These are phyloP conservation scores for Ceyx margarethae DNA, from an alignment of 2,113 vertebrate species.

Conservation along the genomic window DNA sequence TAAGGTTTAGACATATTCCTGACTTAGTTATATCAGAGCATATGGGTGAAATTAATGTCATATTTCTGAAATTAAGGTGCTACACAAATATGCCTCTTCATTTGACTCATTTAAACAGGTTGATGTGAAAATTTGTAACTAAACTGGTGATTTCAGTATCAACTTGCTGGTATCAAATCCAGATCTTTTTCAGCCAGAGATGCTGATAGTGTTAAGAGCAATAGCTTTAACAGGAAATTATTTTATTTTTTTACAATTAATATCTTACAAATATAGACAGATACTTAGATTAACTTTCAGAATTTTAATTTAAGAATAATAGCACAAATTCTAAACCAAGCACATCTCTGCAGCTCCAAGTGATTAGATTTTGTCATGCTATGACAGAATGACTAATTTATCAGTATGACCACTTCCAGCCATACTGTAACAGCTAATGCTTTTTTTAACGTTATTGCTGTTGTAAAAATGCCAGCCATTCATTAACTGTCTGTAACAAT, in stretches of 20 bases:
- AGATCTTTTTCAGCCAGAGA: neutral
- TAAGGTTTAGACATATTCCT: neutral
- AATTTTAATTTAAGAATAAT: neutral
- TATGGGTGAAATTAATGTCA: neutral
- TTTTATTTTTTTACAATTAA: neutral
- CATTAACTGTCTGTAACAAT: slow-evolving; percentile 46
- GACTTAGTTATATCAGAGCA: neutral
- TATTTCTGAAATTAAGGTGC: neutral
- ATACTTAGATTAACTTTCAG: neutral
- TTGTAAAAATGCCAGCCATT: slow-evolving; percentile 52
- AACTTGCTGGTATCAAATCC: neutral
- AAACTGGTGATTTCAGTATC: neutral
- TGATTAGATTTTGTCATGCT: neutral
- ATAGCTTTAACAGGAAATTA: neutral
- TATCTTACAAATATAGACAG: neutral
- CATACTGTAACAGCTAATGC: neutral
- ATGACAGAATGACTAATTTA: slow-evolving; percentile 20
- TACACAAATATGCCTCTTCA: neutral
- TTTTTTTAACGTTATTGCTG: slow-evolving; percentile 31
- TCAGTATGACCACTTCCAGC: neutral
- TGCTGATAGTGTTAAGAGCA: neutral
- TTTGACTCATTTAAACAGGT: neutral
- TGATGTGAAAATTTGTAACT: neutral
- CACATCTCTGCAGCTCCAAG: neutral
- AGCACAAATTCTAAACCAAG: neutral